phyloP scores from a whole-genome alignment of 2,888 invertebrate species.

The Danaus chrysippus region DNA sequence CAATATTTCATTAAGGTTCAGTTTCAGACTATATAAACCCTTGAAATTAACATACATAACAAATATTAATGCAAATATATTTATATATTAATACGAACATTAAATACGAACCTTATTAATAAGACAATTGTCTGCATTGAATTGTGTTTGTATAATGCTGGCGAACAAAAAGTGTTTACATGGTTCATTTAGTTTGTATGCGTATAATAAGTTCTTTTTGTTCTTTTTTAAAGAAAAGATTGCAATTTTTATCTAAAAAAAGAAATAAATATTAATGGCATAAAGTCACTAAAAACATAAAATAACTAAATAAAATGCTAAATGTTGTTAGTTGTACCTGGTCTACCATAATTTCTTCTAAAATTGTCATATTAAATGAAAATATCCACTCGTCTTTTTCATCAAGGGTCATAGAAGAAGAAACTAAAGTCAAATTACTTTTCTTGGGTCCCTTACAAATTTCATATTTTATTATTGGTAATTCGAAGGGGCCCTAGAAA shows the following conservation, averaged over 20 bases:
- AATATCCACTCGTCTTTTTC: not conserved
- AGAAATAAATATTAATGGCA: not conserved
- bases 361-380: not conserved
- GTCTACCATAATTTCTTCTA: not conserved
- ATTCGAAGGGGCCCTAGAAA: not conserved
- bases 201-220: not conserved
- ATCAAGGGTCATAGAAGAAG: not conserved
- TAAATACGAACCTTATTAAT: not conserved
- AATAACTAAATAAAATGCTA: not conserved
- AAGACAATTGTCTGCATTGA: not conserved
- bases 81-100: not conserved
- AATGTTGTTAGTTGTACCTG: not conserved
- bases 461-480: not conserved
- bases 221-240: not conserved
- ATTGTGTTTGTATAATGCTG: not conserved
- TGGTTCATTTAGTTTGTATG: not conserved
- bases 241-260: not conserved
- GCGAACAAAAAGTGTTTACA: constrained; percentile 3
- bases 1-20: not conserved
- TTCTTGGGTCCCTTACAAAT: not conserved
- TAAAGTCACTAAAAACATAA: not conserved
- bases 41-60: not conserved
- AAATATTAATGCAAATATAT: not conserved
- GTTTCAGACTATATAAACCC: not conserved
- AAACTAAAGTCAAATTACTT: not conserved